Base-by-base conservation (phyloP, 2,797 vertebrate species). In the Gymnocypris eckloni region DNA sequence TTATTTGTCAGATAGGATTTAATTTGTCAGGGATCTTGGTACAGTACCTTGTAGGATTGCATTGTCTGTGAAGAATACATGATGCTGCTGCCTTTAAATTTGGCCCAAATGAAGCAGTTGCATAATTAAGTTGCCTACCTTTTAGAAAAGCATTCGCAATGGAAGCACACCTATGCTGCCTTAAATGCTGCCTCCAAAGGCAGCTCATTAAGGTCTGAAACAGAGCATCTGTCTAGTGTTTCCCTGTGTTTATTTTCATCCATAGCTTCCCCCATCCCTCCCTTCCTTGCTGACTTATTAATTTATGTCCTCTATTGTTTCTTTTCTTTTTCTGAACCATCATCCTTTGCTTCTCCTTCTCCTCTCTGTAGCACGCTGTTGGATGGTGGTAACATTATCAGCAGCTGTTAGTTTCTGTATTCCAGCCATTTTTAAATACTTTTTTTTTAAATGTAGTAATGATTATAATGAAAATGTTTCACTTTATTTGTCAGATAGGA, bases 351-450 rank as follows among this genome's bases (percentile, higher is more conserved):
- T 50, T 77, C 59, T n/a, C 28, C 37, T 61, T 64, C 4, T 7
- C 10, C 59, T 37, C 39, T 7, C 12, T 48, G 33, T 75, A 70
- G 45, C 86, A 89, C 81, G 85, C 89, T 61, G 52, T 67, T 88
- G 86, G 75, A 88, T 87, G 86, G 81, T 92, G 88, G 90, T 90
- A 91, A 90, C 91, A 93, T 90, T 90, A 87, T 92, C 88, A 92
- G 91, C 94, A 94, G 94, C 93, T 95, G 94, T 91, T 94, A 79
- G 90, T 89, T 90, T 71, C 91, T 92, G 91, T 95, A 94, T 94
- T 94, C 92, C 90, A 87, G 92, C 91, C 28, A 33, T 33, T 33
- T 33, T 33, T 33, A 33, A 33, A 33, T 33, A 33, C 28, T 33
- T 33, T 33, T 28, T 33, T 33, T 33, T 28, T 1, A 33, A 33